Conservation (phyloP, 2,888 invertebrate genomes). For the Odontocolon sp. region DNA sequence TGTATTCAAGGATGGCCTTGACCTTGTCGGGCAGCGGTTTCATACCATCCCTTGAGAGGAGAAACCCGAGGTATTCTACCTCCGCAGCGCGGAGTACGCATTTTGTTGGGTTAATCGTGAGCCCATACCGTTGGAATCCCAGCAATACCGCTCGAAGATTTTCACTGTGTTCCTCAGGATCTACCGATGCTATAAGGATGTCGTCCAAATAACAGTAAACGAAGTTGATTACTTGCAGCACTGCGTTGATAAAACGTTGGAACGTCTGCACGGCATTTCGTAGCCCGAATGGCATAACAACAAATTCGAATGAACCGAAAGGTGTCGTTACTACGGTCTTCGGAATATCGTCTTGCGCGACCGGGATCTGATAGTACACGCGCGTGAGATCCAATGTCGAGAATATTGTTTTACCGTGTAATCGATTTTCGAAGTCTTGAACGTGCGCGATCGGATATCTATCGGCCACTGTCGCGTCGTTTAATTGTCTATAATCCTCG, state of each 20-base stretch:
- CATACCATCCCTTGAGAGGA: background rate
- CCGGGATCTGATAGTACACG: constrained; percentile 70
- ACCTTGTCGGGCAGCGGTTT: background rate
- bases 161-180: constrained; percentile 29
- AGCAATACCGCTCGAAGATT: constrained; percentile 20
- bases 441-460: constrained; percentile 69
- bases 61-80: background rate
- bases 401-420: constrained; percentile 62
- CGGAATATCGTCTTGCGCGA: constrained; percentile 62
- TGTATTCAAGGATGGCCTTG: background rate
- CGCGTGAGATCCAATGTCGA: constrained; percentile 60
- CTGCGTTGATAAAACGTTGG: constrained; percentile 70
- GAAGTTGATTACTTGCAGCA: constrained; percentile 63
- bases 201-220: constrained; percentile 71
- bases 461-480: constrained; percentile 68
- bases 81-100: background rate
- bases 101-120: background rate
- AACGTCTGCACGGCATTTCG: constrained; percentile 74
- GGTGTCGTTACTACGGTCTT: constrained; percentile 71
- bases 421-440: constrained; percentile 62
- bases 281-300: constrained; percentile 72
- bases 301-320: constrained; percentile 72
- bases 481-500: constrained; percentile 70
- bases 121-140: background rate
- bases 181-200: constrained; percentile 62